Conservation (phyloP, 2,113 vertebrate species). For the Hypocryptadius cinnamomeus region DNA sequence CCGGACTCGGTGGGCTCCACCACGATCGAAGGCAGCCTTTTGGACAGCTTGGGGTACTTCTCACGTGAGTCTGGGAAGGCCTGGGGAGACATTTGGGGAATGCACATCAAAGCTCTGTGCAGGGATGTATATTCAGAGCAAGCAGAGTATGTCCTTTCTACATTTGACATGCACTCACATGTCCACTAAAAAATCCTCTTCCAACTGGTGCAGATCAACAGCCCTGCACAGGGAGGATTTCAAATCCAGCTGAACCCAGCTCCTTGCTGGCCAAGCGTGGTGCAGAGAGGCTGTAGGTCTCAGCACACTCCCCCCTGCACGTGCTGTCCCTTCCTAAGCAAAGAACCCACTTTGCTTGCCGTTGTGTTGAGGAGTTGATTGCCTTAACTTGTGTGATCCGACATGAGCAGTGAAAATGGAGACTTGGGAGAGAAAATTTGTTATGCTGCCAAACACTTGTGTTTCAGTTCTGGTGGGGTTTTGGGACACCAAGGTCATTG, state of each 20-base stretch:
- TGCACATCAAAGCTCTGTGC: neutral
- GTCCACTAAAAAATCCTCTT: neutral
- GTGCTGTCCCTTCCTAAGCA: neutral
- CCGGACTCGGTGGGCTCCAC: conserved; percentile 80
- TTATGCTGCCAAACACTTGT: neutral
- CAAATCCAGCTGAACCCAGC: neutral
- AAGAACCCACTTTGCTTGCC: neutral
- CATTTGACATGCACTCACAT: neutral
- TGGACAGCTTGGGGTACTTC: conserved; percentile 82
- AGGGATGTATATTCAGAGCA: neutral
- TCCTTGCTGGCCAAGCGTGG: rapidly evolving
- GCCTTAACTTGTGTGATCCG: neutral
- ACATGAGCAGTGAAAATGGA: neutral
- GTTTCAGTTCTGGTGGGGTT: neutral
- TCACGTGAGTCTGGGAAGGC: conserved; percentile 80
- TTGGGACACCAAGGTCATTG: neutral
- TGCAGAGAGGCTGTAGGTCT: neutral
- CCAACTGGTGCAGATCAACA: neutral
- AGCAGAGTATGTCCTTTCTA: neutral
- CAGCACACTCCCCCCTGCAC: neutral
- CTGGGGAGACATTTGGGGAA: conserved; percentile 50
- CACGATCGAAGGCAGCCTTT: conserved; percentile 86
- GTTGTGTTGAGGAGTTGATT: neutral
- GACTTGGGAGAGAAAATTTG: neutral
- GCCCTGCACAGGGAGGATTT: neutral